These are phyloP conservation scores for Mionectes olivaceus DNA, from an alignment of 2,797 vertebrate species.

Conservation along the genomic window DNA sequence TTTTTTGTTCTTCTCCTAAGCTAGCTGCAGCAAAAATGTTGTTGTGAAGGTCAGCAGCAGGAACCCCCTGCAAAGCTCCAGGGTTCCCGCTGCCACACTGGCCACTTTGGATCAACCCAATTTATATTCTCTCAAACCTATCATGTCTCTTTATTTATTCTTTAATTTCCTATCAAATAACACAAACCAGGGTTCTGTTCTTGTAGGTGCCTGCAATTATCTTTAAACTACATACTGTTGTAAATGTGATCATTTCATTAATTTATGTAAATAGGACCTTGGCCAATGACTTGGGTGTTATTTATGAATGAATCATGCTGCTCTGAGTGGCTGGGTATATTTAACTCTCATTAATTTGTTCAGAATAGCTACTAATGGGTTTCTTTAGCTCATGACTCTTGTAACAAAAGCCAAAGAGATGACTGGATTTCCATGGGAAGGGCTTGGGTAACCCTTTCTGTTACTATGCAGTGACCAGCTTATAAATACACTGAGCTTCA, in stretches of 20 bases:
- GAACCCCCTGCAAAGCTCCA: fast-evolving
- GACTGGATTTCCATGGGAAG: not conserved
- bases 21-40: not conserved
- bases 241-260: conserved; percentile 22
- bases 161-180: not conserved
- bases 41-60: not conserved
- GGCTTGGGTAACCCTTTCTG: conserved; percentile 4
- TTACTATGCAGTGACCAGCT: not conserved
- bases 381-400: conserved; percentile 32
- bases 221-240: not conserved
- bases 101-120: not conserved
- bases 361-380: conserved; percentile 47
- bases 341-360: conserved; percentile 56
- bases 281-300: conserved; percentile 24
- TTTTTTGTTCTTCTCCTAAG: not conserved
- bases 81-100: not conserved
- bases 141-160: not conserved
- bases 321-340: conserved; percentile 44
- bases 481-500: not conserved
- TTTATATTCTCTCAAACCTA: not conserved
- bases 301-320: conserved; percentile 50
- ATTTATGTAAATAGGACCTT: conserved; percentile 42
- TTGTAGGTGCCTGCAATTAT: not conserved
- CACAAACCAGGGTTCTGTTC: not conserved
- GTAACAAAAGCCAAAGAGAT: conserved; percentile 1